These are phyloP conservation scores for Fragum sueziense DNA, from an alignment of 2,888 invertebrate species.

Conservation along the genomic window DNA sequence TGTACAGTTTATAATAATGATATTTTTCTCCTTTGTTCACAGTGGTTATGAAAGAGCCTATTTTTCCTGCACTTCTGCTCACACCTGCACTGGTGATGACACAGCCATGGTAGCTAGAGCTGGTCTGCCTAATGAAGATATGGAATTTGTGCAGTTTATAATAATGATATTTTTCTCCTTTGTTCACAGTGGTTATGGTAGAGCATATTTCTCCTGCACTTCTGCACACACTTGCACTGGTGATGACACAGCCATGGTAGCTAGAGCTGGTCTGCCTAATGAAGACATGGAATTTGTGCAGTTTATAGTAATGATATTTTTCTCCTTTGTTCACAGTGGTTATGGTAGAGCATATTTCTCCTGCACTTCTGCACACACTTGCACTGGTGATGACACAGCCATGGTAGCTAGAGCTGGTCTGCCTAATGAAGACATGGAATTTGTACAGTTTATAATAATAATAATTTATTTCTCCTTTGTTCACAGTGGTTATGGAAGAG, in stretches of 20 bases:
- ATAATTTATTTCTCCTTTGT: no score
- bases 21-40: no score
- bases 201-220: slow-evolving; percentile 99
- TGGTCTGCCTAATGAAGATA: slow-evolving; percentile 95
- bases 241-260: slow-evolving; percentile 97
- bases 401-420: slow-evolving; percentile 97
- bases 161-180: neutral
- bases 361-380: slow-evolving; percentile 99
- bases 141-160: slow-evolving; percentile 99
- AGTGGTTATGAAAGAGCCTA: slow-evolving; percentile 89
- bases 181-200: slow-evolving; percentile 84
- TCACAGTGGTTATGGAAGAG: slow-evolving; percentile 86
- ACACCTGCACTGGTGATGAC: slow-evolving; percentile 97
- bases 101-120: slow-evolving; percentile 97
- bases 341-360: slow-evolving; percentile 95
- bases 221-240: slow-evolving; percentile 98
- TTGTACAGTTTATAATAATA: slow-evolving; percentile 99
- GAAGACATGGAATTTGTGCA: slow-evolving; percentile 99
- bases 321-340: slow-evolving; percentile 80
- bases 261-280: slow-evolving; percentile 95
- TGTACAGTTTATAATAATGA: no score
- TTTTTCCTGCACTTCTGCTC: slow-evolving; percentile 99
- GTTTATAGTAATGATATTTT: slow-evolving; percentile 88
- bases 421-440: slow-evolving; percentile 98
- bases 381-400: slow-evolving; percentile 96